Evolutionary conservation across 2,888 invertebrate genomes (phyloP).

Genomic region (Pelosia muscerda): DNA sequence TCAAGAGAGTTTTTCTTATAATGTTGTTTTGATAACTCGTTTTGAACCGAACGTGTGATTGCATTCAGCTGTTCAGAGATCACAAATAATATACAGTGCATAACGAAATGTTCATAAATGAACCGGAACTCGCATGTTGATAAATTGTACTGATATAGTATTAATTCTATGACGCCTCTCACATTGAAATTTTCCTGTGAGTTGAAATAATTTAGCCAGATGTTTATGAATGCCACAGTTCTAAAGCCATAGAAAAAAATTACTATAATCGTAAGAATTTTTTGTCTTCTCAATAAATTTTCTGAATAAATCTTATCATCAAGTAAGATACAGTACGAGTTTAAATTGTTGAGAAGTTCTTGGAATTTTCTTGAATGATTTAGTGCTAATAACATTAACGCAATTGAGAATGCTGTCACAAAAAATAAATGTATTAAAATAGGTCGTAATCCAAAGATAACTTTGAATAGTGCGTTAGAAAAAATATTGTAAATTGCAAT

Average conservation of each 20-base stretch:
- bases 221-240: not conserved
- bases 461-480: not conserved
- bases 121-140: slow-evolving; percentile 47
- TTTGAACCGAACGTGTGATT: slow-evolving; percentile 46
- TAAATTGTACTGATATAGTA: slow-evolving; percentile 23
- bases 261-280: not conserved
- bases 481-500: slow-evolving; percentile 12
- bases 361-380: slow-evolving; percentile 29
- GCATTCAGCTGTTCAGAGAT: slow-evolving; percentile 54
- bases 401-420: slow-evolving; percentile 26
- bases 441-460: not conserved
- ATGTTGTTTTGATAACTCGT: slow-evolving; percentile 13
- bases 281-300: slow-evolving; percentile 30
- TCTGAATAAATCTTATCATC: slow-evolving; percentile 24
- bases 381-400: slow-evolving; percentile 19
- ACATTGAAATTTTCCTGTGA: not conserved
- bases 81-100: slow-evolving; percentile 46
- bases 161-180: not conserved
- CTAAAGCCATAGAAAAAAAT: not conserved
- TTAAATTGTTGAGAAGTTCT: slow-evolving; percentile 32
- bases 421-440: slow-evolving; percentile 18
- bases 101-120: slow-evolving; percentile 48
- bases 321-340: slow-evolving; percentile 20
- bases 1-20: not conserved
- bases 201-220: not conserved